These are phyloP conservation scores for Apistogramma diplotaenia DNA, from an alignment of 2,113 vertebrate genomes.

Conservation along the genomic window DNA sequence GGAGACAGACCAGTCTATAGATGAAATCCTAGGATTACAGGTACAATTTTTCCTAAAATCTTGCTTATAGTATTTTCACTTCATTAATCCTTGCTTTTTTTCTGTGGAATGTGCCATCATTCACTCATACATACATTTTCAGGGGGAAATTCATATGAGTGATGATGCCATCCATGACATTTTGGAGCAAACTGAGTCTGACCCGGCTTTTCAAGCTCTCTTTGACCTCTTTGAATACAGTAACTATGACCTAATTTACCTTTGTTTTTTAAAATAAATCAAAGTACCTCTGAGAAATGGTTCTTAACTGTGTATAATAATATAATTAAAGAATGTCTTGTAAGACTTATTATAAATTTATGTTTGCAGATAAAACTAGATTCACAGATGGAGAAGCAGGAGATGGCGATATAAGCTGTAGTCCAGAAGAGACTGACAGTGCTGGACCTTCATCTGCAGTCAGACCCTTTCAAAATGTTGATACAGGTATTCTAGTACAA, in stretches of 20 bases:
- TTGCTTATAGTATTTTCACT: neutral
- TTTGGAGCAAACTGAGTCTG: conserved; percentile 93
- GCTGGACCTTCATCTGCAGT: conserved; percentile 65
- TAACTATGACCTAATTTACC: conserved; percentile 63
- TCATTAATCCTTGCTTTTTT: neutral
- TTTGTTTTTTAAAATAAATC: neutral
- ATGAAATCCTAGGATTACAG: conserved; percentile 96
- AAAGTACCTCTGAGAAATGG: neutral
- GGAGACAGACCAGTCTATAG: conserved; percentile 91
- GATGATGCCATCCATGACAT: conserved; percentile 98
- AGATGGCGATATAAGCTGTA: conserved; percentile 70
- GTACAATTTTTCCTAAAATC: conserved; percentile 58
- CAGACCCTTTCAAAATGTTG: conserved; percentile 74
- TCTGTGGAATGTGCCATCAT: neutral
- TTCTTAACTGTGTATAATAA: neutral
- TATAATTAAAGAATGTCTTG: neutral
- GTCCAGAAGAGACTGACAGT: conserved; percentile 66
- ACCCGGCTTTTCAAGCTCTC: conserved; percentile 96
- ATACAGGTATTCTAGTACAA: conserved; percentile 64
- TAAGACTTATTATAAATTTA: neutral
- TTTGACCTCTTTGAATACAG: conserved; percentile 96
- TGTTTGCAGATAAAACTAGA: conserved; percentile 83
- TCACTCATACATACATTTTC: neutral
- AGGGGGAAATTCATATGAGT: conserved; percentile 98
- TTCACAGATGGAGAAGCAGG: conserved; percentile 76